Evolutionary conservation across 2,888 invertebrate species (phyloP).

Genomic region (Seira sanloemensis): DNA sequence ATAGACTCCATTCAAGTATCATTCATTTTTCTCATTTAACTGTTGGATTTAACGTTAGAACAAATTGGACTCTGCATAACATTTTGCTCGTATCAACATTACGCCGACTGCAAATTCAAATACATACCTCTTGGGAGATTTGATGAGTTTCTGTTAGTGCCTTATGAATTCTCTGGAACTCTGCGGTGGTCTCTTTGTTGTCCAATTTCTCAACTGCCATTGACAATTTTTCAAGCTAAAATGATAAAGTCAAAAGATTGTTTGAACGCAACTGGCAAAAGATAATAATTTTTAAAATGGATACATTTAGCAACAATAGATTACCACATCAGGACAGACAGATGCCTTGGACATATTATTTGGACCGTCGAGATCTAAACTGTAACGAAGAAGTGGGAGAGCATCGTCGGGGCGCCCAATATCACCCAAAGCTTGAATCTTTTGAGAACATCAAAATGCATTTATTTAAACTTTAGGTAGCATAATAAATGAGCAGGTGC

Average conservation of each 20-base stretch:
- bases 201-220: slow-evolving; percentile 77
- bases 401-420: slow-evolving; percentile 82
- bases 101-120: no score
- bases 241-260: slow-evolving; percentile 23
- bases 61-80: no score
- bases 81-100: no score
- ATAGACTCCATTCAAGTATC: no score
- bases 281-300: no score
- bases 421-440: slow-evolving; percentile 80
- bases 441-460: background rate
- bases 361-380: slow-evolving; percentile 80
- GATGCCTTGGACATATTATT: slow-evolving; percentile 78
- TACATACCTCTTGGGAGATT: slow-evolving; percentile 78
- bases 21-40: no score
- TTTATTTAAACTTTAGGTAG: background rate
- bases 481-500: no score
- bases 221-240: slow-evolving; percentile 78
- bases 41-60: no score
- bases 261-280: background rate
- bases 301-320: no score
- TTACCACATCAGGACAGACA: slow-evolving; percentile 82
- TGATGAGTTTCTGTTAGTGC: slow-evolving; percentile 79
- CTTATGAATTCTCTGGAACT: slow-evolving; percentile 79
- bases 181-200: slow-evolving; percentile 78
- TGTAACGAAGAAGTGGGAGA: slow-evolving; percentile 79